Conservation (phyloP, 2,888 invertebrate genomes). For the Nymphalis c-album region DNA sequence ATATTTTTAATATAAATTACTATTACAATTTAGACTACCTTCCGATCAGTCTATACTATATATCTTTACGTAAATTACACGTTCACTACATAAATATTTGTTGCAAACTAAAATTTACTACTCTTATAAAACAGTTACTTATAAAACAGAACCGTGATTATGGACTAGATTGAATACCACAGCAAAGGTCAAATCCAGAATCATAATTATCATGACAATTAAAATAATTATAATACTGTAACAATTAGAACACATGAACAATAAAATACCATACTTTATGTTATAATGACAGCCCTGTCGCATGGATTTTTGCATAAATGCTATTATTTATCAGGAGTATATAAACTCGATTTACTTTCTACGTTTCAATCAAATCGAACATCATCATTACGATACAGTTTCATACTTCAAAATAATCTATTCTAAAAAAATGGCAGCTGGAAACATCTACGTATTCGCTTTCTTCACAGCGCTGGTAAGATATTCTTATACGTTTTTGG, state of each 20-base stretch:
- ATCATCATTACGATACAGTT: conserved; percentile 7
- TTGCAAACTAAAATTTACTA: too few species aligned
- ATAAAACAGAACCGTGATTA: too few species aligned
- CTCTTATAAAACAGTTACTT: too few species aligned
- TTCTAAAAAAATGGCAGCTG: conserved; percentile 21
- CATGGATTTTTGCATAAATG: conserved; percentile 26
- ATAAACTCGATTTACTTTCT: conserved; percentile 36
- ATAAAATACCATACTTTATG: not conserved
- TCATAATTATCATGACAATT: not conserved
- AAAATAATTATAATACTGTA: not conserved
- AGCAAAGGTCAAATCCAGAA: too few species aligned
- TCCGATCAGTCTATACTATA: too few species aligned
- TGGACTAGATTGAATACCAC: too few species aligned
- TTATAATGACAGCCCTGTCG: not conserved
- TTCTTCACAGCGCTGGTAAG: conserved; percentile 31
- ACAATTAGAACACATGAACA: not conserved
- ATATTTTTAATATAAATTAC: too few species aligned
- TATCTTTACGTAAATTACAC: too few species aligned
- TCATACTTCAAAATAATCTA: not conserved
- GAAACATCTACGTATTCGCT: conserved; percentile 19
- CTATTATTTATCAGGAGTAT: conserved; percentile 41
- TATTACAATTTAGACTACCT: too few species aligned
- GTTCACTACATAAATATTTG: too few species aligned
- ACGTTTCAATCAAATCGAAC: conserved; percentile 21
- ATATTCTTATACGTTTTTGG: not conserved